Conservation (phyloP, 1,140 invertebrate species). For the Probaryconus sp. region DNA sequence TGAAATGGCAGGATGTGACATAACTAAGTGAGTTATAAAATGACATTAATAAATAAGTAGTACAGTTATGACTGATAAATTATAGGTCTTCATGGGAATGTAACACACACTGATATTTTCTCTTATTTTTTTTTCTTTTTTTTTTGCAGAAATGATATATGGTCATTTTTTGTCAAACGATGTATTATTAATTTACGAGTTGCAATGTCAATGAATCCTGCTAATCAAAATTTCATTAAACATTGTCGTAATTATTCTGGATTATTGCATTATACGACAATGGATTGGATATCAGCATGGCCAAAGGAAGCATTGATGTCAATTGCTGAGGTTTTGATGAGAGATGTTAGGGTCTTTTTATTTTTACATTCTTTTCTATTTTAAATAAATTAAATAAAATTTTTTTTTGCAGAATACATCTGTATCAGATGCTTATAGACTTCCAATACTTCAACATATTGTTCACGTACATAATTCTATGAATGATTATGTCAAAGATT, state of each 20-base stretch:
- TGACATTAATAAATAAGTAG: slow-evolving; percentile 11
- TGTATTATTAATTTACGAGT: slow-evolving; percentile 91
- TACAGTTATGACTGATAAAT: not conserved
- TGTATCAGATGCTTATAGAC: slow-evolving; percentile 83
- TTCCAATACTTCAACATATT: slow-evolving; percentile 87
- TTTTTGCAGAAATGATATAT: slow-evolving; percentile 84
- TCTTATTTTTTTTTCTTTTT: not conserved
- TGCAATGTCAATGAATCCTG: slow-evolving; percentile 92
- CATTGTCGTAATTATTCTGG: slow-evolving; percentile 94
- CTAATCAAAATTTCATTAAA: slow-evolving; percentile 87
- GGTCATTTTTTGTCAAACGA: slow-evolving; percentile 89
- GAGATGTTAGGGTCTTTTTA: slow-evolving; percentile 77
- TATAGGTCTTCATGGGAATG: too few relatives aligned
- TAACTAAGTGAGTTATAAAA: slow-evolving; percentile 81
- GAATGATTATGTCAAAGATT: slow-evolving; percentile 85
- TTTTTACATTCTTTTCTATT: not conserved
- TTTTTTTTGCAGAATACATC: slow-evolving; percentile 75
- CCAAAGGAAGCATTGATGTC: slow-evolving; percentile 91
- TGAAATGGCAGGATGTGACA: slow-evolving; percentile 82
- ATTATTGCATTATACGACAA: slow-evolving; percentile 93
- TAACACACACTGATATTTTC: too few relatives aligned
- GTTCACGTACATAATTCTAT: slow-evolving; percentile 89
- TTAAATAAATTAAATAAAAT: not conserved
- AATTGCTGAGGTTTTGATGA: slow-evolving; percentile 89
- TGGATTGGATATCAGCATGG: slow-evolving; percentile 97